Percentiles rank a stretch among this genome's conserved stretches.
phyloP scores from a whole-genome alignment of 2,113 vertebrate genomes.

The Indri indri region DNA sequence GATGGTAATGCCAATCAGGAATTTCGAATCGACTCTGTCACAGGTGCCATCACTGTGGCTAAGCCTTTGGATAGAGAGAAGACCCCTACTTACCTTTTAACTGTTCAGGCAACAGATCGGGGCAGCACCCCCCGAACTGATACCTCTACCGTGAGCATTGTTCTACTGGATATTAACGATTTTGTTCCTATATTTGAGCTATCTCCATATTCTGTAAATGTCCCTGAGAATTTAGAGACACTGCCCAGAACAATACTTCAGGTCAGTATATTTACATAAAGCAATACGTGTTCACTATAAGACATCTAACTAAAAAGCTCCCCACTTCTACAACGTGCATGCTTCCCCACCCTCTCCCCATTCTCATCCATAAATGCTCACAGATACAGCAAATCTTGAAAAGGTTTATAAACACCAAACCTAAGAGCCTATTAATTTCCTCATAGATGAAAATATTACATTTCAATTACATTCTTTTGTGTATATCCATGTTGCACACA shows the following conservation, averaged over 20 bases:
- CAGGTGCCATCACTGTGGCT: slow-evolving; percentile 92
- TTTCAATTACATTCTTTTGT: not conserved
- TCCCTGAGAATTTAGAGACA: slow-evolving; percentile 90
- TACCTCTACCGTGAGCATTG: slow-evolving; percentile 87
- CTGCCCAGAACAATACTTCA: slow-evolving; percentile 93
- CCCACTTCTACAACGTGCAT: fast-evolving
- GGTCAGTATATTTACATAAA: slow-evolving; percentile 83
- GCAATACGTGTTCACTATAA: not conserved
- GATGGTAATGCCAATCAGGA: slow-evolving; percentile 86
- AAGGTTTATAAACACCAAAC: not conserved
- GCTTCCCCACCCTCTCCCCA: not conserved
- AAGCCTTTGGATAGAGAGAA: slow-evolving; percentile 93
- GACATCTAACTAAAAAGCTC: not conserved
- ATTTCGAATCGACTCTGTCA: slow-evolving; percentile 95
- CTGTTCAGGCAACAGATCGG: slow-evolving; percentile 91
- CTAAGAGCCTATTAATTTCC: not conserved
- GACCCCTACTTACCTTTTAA: slow-evolving; percentile 86
- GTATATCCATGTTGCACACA: not conserved
- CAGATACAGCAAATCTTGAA: not conserved
- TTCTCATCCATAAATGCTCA: not conserved
- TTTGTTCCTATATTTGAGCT: slow-evolving; percentile 93
- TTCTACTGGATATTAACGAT: slow-evolving; percentile 93
- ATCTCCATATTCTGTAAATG: slow-evolving; percentile 91
- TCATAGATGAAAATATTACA: not conserved
- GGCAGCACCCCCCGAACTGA: slow-evolving; percentile 92